Evolutionary conservation across 2,888 invertebrate species (phyloP).

Genomic region (Cyclophora punctaria): DNA sequence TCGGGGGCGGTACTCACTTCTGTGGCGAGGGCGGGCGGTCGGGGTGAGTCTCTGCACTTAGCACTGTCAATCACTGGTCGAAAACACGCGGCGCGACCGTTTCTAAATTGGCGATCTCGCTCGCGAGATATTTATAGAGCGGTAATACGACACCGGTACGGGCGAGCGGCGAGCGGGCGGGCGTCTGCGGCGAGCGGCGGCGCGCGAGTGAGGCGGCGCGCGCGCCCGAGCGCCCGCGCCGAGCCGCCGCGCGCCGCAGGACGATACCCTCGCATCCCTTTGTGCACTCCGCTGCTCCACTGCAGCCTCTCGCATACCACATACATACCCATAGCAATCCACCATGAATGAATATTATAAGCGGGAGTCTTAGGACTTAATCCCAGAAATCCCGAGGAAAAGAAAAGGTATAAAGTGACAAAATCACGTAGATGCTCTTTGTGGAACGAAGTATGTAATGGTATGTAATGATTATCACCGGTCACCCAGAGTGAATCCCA

Average conservation of each 20-base stretch:
- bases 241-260: constrained; percentile 29
- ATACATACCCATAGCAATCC: not conserved
- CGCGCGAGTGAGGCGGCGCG: constrained; percentile 52
- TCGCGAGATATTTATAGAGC: constrained; percentile 71
- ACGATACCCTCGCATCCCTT: constrained; percentile 55
- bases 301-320: too few relatives aligned
- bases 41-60: constrained; percentile 61
- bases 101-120: constrained; percentile 73
- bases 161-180: constrained; percentile 61
- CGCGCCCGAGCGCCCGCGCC: constrained; percentile 11
- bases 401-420: constrained; percentile 1
- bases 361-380: not conserved
- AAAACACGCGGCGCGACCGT: constrained; percentile 69
- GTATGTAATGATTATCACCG: too few relatives aligned
- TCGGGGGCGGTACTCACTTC: constrained; percentile 52
- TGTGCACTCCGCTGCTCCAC: constrained; percentile 16
- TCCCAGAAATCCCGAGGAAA: not conserved
- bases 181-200: constrained; percentile 53
- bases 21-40: constrained; percentile 36
- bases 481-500: too few relatives aligned
- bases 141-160: constrained; percentile 69
- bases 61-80: constrained; percentile 72
- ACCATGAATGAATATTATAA: not conserved
- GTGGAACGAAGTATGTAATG: too few relatives aligned
- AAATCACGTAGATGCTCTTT: too few relatives aligned